Base-by-base conservation (phyloP, 1,140 invertebrate genomes). In the Calephelis virginiensis region DNA sequence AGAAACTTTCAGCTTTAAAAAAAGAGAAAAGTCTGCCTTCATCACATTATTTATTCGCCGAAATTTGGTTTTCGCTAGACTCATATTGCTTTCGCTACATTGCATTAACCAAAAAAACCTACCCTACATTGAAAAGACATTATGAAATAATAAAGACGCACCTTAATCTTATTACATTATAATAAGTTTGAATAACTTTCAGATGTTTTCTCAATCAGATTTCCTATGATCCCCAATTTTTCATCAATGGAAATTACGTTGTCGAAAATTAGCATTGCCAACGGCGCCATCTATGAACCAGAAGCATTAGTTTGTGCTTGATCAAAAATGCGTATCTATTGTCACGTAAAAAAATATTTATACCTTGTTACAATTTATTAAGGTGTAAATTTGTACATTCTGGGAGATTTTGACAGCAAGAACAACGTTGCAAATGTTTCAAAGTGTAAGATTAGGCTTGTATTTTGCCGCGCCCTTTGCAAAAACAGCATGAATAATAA, bases 401-500 rank as follows among this genome's bases (percentile, higher is more conserved):
- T 37, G 5, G 12, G 66, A 37, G 64, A 74, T 63, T 47, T 69
- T 49, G 72, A 71, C 13, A 63, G 71, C 48, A 72, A 65, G 45
- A 59, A 11, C 75, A 75, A 77, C 46, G 76, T 85, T 75, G 81
- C 75, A 69, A 80, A 59, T 61, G 38, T 71, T 72, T 71, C 59
- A 64, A 68, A 76, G 73, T 69, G 76, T 75, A 80, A 87, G 83
- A 88, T 90, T 89, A 89, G 86, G 83, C 69, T 69, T 76, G 69
- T 49, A 50, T 49, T 81, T 72, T 74, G 68, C 43, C 60, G 66
- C 71, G 80, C 86, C 85, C 85, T 89, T 77, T 82, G 74, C 76
- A 85, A 89, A 89, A 89, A 86, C 86, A 88, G 82, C 82, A 89
- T 88, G 87, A 87, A 89, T 90, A 88, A 88, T 86, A 89, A 87